Evolutionary conservation across 1,140 invertebrate genomes (phyloP).

Genomic region (Leptoteleia sp.): DNA sequence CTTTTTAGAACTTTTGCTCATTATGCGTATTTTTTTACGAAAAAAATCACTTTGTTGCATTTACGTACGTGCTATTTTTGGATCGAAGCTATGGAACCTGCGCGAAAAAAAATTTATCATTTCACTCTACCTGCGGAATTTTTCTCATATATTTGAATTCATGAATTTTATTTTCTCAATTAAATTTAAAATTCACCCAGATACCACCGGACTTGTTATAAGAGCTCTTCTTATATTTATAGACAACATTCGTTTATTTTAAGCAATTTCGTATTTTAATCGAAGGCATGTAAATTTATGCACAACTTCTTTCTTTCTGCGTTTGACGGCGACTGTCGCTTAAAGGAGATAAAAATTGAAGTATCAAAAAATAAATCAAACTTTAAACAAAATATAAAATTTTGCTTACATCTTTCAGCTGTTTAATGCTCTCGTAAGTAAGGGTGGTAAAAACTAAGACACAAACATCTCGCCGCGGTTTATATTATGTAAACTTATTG

Average conservation of each 20-base stretch:
- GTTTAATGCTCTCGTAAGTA: too few species aligned
- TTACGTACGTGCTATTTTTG: background rate
- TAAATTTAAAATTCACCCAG: constrained; percentile 10
- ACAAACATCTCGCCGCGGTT: too few species aligned
- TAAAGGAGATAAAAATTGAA: background rate
- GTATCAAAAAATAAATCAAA: background rate
- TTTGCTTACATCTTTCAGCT: too few species aligned
- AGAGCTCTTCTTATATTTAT: constrained; percentile 1
- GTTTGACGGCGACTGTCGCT: background rate
- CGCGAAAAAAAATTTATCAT: constrained; percentile 6
- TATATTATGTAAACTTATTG: too few species aligned
- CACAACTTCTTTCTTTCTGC: background rate
- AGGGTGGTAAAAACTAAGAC: too few species aligned
- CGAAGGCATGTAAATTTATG: constrained; percentile 6
- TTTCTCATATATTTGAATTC: constrained; percentile 8
- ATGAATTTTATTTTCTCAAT: constrained; percentile 18
- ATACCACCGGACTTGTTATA: constrained; percentile 5
- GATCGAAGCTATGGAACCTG: background rate
- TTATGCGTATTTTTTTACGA: too few species aligned
- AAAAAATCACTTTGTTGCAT: background rate
- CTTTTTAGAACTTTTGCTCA: too few species aligned
- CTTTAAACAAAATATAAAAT: background rate
- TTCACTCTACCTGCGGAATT: background rate
- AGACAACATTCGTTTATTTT: constrained; percentile 12
- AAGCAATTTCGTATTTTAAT: constrained; percentile 19